Evolutionary conservation across 53 echinoderm and acorn worm species (phyloP), one percentile per base, ranked within the genome.

Genomic region (Stichopus horrens): DNA sequence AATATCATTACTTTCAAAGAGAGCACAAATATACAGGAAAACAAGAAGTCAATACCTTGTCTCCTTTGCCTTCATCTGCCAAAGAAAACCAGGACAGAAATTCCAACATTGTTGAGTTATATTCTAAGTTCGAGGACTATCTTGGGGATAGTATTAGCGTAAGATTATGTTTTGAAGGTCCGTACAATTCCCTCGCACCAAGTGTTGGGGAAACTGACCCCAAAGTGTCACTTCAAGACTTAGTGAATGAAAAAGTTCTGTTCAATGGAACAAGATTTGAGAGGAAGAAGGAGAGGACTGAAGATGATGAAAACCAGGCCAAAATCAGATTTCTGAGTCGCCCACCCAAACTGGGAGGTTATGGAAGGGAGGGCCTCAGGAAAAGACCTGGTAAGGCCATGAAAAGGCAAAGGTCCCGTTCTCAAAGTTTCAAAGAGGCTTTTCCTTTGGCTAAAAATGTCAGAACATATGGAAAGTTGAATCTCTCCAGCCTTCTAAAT

Each of bases 91-190:
- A 14, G 14, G 16, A 71, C 18, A 20, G 19, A 21, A 4, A 5
- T 66, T 66, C 65, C 9, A 87, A 55, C 19, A 75, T 75, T 4
- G 74, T 74, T 74, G 95, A 96, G 57, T 81, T 93, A 55, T 96
- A 96, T 66, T 22, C 90, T 9, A 87, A 93, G 57, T 91, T 96
- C 55, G 89, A 95, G 54, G 91, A 93, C 37, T 96, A 96, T 66
- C 90, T 96, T n/a, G 96, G 96, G 4, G 95, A 95, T 74, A 92
- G 95, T 83, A 83, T 96, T 60, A 93, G 94, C 76, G 58, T 92
- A 51, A 37, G 95, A 54, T 60, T 95, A 20, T 74, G 90, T 52
- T 87, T 79, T 5, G 71, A 58, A 7, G 55, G 76, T 1, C 55
- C 81, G 2, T 55, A 78, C 9, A 23, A 74, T 9, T 11, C 21